A percentile compares a stretch with the other conserved stretches of the same genome.
These are phyloP conservation scores for Drosophila pseudoobscura DNA, from an alignment of 1,140 invertebrate species.

Conservation along the genomic window DNA sequence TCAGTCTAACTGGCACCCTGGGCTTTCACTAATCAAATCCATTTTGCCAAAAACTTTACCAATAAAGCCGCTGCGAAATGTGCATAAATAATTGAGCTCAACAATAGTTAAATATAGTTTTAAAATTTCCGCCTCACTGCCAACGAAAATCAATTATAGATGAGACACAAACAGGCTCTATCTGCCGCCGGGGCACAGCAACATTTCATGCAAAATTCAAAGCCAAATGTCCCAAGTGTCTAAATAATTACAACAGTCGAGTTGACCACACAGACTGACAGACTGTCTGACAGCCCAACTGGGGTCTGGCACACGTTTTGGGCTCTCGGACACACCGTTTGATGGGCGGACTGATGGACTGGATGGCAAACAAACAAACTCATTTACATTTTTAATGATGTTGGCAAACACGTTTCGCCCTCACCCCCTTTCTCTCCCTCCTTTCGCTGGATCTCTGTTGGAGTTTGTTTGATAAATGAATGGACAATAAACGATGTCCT, in stretches of 20 bases:
- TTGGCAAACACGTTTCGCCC: constrained; percentile 61
- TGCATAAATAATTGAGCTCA: constrained; percentile 58
- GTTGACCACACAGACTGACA: constrained; percentile 41
- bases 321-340: constrained; percentile 25
- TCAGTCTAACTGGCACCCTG: constrained; percentile 46
- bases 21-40: constrained; percentile 31
- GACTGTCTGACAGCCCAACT: constrained; percentile 28
- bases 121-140: constrained; percentile 32
- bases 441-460: no score
- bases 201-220: constrained; percentile 63
- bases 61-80: constrained; percentile 46
- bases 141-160: constrained; percentile 69
- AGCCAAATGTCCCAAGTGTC: constrained; percentile 66
- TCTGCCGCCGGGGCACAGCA: constrained; percentile 42
- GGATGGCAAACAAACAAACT: constrained; percentile 72
- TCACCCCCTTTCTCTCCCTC: neutral
- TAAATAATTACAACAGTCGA: constrained; percentile 66
- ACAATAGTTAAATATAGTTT: constrained; percentile 63
- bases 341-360: constrained; percentile 21
- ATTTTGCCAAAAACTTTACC: constrained; percentile 39
- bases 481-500: constrained; percentile 57
- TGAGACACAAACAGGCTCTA: constrained; percentile 58
- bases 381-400: constrained; percentile 81
- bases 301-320: constrained; percentile 11
- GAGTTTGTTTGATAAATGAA: constrained; percentile 49